Base-by-base conservation (phyloP, 2,888 invertebrate species). In the Sepiola atlantica region DNA sequence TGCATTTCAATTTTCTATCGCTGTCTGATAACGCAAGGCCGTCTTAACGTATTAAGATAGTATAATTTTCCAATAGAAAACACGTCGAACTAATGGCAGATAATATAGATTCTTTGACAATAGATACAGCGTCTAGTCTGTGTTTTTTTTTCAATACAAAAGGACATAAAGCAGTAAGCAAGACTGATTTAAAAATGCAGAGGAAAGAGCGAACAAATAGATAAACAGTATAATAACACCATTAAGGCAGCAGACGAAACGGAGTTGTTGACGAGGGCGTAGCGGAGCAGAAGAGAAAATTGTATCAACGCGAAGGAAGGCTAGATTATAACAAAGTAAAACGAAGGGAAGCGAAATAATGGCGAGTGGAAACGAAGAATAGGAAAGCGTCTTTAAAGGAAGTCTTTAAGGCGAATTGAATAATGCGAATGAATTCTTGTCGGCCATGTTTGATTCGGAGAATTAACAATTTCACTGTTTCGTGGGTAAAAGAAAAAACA, bases 51-150 rank as follows among this genome's bases (percentile, higher is more conserved):
- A 77, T 77, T 77, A 32, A 77, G 77, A n/a, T n/a, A 77, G n/a
- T 77, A n/a, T 77, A 77, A 32, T 77, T 77, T n/a, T 77, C n/a
- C n/a, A 77, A 77, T 77, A 77, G n/a, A 77, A 77, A 77, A 45
- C 45, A 45, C 45, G 45, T 45, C 77, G 28, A 77, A 77, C 18
- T n/a, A 77, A 77, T 77, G 77, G 77, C 10, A 28, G 21, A 18
- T 14, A 14, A 32, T 18, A 32, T n/a, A n/a, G 16, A n/a, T 3
- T 4, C 16, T 77, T 77, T 77, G 16, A 32, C n/a, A 77, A 77
- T n/a, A 77, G 77, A 77, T 77, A 77, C 77, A 77, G 77, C 14
- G 77, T 77, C 77, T 77, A 0, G 77, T 77, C 77, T 77, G 3
- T 77, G 3, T 14, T n/a, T 77, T 45, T 45, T 14, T n/a, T n/a